These are phyloP conservation scores for Halocaridina rubra DNA, from an alignment of 2,888 invertebrate species.

Conservation along the genomic window DNA sequence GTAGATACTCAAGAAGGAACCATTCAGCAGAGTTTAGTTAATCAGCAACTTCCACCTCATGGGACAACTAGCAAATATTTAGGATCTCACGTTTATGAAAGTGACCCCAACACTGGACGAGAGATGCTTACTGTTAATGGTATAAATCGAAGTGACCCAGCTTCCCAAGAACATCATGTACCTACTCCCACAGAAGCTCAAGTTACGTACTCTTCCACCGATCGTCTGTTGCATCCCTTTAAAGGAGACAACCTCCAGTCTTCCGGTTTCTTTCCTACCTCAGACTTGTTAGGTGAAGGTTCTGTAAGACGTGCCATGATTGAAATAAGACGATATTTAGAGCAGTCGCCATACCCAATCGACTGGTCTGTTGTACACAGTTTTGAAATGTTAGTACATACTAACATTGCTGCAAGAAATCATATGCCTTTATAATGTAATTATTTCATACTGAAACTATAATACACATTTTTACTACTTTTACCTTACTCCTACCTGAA, in stretches of 20 bases:
- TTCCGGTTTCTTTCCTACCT: not conserved
- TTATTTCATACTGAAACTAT: not conserved
- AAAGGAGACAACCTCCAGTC: constrained; percentile 24
- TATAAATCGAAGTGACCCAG: constrained; percentile 22
- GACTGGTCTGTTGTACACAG: constrained; percentile 19
- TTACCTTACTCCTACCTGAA: not conserved
- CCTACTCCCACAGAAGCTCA: not conserved
- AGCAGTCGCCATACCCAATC: constrained; percentile 24
- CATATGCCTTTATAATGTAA: constrained; percentile 9
- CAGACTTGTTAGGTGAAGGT: constrained; percentile 1
- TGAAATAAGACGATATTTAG: constrained; percentile 13
- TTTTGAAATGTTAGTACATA: constrained; percentile 26
- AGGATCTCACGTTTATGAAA: constrained; percentile 11
- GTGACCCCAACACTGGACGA: not conserved
- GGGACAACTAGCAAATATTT: constrained; percentile 14
- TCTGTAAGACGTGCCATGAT: constrained; percentile 22
- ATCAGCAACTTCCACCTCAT: constrained; percentile 19
- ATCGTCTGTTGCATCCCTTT: constrained; percentile 17
- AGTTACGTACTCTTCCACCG: not conserved
- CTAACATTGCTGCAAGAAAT: constrained; percentile 15
- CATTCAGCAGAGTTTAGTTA: not conserved
- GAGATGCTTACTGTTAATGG: constrained; percentile 3
- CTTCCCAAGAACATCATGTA: constrained; percentile 7
- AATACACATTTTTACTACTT: not conserved
- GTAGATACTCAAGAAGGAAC: not conserved